phyloP scores from a whole-genome alignment of 1,140 invertebrate species.

The Bactericera cockerelli region DNA sequence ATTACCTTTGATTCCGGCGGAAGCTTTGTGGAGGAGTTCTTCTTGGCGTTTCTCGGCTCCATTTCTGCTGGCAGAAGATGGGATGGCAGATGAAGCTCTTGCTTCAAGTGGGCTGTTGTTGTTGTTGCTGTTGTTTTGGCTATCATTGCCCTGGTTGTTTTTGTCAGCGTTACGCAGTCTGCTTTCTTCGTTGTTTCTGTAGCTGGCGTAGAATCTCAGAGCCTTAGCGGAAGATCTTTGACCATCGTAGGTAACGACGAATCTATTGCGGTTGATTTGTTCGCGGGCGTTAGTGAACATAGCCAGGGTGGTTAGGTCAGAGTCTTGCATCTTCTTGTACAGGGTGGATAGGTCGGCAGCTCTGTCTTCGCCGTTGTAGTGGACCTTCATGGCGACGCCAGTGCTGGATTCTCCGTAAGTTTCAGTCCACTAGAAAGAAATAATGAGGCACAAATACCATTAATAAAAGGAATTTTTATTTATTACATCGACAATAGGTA shows the following conservation, averaged over 20 bases:
- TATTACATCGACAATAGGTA: not conserved
- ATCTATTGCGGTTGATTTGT: conserved; percentile 19
- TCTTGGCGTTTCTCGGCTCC: conserved; percentile 32
- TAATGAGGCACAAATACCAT: conserved; percentile 2
- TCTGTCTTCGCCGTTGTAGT: conserved; percentile 32
- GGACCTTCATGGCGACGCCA: conserved; percentile 33
- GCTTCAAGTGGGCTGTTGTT: not conserved
- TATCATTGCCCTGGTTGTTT: not conserved
- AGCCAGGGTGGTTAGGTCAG: not conserved
- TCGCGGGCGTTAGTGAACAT: not conserved
- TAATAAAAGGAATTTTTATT: conserved; percentile 7
- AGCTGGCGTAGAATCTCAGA: conserved; percentile 19
- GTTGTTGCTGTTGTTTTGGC: too few relatives aligned
- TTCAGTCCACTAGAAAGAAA: conserved; percentile 6
- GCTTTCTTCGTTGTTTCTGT: conserved; percentile 7
- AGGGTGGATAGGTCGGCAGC: conserved; percentile 23
- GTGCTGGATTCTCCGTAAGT: conserved; percentile 23
- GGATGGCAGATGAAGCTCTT: conserved; percentile 6
- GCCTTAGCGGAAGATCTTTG: conserved; percentile 20
- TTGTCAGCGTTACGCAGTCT: conserved; percentile 2
- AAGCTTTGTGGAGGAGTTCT: conserved; percentile 33
- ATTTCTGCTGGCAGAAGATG: conserved; percentile 23
- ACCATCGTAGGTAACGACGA: conserved; percentile 20
- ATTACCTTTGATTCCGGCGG: conserved; percentile 30
- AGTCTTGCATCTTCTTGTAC: not conserved